These are phyloP conservation scores for Suricata suricatta DNA, from an alignment of 2,113 vertebrate species.

Conservation along the genomic window DNA sequence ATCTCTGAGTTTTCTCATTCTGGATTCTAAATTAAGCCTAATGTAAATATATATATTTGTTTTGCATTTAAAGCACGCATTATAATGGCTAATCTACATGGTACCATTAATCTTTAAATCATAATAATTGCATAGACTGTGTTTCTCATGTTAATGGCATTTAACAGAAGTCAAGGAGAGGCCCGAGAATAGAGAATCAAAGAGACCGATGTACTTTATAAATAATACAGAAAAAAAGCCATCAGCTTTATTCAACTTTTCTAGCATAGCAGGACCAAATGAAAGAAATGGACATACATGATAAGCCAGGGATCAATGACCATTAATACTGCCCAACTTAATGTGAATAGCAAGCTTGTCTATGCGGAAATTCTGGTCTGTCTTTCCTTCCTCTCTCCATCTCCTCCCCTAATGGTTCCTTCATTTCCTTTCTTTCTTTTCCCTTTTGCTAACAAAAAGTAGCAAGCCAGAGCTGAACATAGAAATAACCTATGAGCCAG, in stretches of 20 bases:
- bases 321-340: not conserved
- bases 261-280: not conserved
- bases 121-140: not conserved
- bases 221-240: not conserved
- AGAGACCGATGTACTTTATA: not conserved
- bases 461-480: not conserved
- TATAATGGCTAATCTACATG: not conserved
- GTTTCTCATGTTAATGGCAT: not conserved
- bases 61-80: not conserved
- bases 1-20: not conserved
- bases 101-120: not conserved
- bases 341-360: not conserved
- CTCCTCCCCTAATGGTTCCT: fast-evolving
- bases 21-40: not conserved
- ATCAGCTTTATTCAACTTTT: not conserved
- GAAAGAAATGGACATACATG: not conserved
- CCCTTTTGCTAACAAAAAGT: not conserved
- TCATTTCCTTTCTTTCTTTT: fast-evolving
- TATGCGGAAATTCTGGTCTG: not conserved
- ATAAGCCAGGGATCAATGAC: not conserved
- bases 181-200: not conserved
- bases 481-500: not conserved
- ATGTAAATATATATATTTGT: not conserved
- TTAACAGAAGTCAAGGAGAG: not conserved
- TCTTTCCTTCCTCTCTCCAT: not conserved